These are phyloP conservation scores for Lasioglossum marginatum DNA, from an alignment of 2,888 invertebrate species.

Conservation along the genomic window DNA sequence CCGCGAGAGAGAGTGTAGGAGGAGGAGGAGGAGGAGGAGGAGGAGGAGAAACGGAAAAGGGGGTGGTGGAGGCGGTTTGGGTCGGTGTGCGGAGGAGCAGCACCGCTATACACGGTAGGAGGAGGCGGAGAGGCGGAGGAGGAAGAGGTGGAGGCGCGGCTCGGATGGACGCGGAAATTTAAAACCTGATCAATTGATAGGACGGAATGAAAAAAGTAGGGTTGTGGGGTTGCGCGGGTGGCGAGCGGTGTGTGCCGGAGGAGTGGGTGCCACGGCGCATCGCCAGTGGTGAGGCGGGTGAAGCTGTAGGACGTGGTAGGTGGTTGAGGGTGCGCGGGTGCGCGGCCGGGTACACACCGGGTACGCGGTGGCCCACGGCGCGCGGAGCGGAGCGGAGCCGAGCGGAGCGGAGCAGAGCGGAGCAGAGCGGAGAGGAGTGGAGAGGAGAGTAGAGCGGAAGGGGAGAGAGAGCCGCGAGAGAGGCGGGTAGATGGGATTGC, in stretches of 20 bases:
- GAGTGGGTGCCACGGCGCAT: conserved; percentile 68
- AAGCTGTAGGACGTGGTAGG: conserved; percentile 66
- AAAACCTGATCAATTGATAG: conserved; percentile 85
- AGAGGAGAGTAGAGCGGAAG: conserved; percentile 43
- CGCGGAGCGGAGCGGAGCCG: conserved; percentile 8
- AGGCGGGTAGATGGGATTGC: conserved; percentile 83
- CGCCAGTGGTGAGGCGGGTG: conserved; percentile 69
- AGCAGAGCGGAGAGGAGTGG: conserved; percentile 25
- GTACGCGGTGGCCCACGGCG: conserved; percentile 67
- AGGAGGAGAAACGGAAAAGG: background rate
- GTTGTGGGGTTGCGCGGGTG: conserved; percentile 79
- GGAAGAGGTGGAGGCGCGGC: conserved; percentile 83
- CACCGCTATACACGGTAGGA: conserved; percentile 53
- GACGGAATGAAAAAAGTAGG: conserved; percentile 85
- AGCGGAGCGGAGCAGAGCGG: conserved; percentile 2
- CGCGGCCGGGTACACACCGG: conserved; percentile 71
- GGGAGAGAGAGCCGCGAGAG: conserved; percentile 65
- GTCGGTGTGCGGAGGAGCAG: conserved; percentile 53
- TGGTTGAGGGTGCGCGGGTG: conserved; percentile 73
- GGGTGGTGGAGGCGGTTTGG: conserved; percentile 53
- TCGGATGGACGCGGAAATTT: conserved; percentile 85
- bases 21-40: conserved; percentile 45
- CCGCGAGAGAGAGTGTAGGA: conserved; percentile 1
- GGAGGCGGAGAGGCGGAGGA: conserved; percentile 76
- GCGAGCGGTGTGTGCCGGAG: conserved; percentile 71